phyloP scores from a whole-genome alignment of 2,797 vertebrate species.

The Hypotaenidia okinawae region DNA sequence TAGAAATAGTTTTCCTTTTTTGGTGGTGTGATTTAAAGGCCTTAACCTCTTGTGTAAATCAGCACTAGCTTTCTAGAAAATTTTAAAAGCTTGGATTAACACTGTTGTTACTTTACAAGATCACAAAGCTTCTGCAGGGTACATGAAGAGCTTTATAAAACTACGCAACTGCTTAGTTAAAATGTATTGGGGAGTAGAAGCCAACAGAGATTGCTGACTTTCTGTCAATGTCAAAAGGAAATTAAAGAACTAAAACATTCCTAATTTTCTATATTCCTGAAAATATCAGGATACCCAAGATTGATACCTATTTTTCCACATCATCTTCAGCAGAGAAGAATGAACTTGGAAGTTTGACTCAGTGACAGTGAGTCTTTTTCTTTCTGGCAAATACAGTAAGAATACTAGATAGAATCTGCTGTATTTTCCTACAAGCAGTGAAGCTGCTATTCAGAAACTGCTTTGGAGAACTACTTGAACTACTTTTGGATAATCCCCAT shows the following conservation, averaged over 20 bases:
- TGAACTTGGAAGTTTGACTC: background rate
- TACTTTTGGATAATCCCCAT: background rate
- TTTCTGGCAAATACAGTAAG: background rate
- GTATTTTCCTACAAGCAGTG: background rate
- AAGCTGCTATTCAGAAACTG: background rate
- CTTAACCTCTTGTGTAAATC: background rate
- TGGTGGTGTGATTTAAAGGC: background rate
- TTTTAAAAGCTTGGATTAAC: background rate
- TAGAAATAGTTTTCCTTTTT: slow-evolving; percentile 32
- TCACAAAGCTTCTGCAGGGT: background rate
- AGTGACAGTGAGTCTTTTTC: background rate
- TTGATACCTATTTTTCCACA: background rate
- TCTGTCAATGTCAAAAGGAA: background rate
- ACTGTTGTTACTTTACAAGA: background rate
- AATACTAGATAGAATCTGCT: background rate
- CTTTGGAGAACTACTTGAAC: background rate
- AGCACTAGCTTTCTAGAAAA: background rate
- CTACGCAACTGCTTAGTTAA: background rate
- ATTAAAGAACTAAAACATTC: background rate
- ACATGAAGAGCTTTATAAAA: background rate
- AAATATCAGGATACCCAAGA: background rate
- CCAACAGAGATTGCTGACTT: background rate
- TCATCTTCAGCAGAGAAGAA: background rate
- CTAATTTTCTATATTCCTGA: background rate
- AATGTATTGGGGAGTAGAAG: background rate